Evolutionary conservation across 2,888 invertebrate genomes (phyloP).

Genomic region (Vandiemenella viatica): DNA sequence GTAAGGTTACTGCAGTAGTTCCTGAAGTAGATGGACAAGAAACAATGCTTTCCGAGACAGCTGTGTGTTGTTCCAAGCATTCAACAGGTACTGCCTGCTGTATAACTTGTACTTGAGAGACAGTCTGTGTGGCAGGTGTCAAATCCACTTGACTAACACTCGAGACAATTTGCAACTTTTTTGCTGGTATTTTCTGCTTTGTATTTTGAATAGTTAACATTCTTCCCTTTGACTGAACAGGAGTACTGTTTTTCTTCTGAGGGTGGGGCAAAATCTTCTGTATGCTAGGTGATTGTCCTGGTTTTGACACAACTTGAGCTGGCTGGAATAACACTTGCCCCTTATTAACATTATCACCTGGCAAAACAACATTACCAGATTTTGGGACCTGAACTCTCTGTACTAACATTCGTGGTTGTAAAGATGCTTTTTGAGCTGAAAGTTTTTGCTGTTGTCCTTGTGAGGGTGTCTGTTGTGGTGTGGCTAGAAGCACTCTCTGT

Average conservation of each 20-base stretch:
- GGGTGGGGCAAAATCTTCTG: not conserved
- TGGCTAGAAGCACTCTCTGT: no score
- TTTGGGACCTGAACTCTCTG: conserved; percentile 7
- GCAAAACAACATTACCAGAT: not conserved
- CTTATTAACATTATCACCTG: conserved; percentile 4
- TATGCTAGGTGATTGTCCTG: not conserved
- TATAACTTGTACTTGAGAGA: not conserved
- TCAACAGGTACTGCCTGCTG: not conserved
- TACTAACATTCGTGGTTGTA: conserved; percentile 8
- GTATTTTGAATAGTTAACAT: not conserved
- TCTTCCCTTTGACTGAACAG: not conserved
- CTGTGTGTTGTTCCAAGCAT: no score
- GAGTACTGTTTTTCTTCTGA: not conserved
- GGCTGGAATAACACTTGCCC: conserved; percentile 2
- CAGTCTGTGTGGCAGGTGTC: no score
- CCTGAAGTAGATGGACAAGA: no score
- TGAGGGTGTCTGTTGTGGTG: no score
- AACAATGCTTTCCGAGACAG: no score
- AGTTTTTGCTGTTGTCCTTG: no score
- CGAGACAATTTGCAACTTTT: no score
- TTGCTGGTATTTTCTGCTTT: no score
- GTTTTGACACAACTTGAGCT: not conserved
- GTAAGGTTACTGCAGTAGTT: no score
- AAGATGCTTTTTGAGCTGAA: conserved; percentile 4
- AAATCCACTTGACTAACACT: no score